These are phyloP conservation scores for Craterocephalus amniculus DNA, from an alignment of 2,797 vertebrate genomes.

Conservation along the genomic window DNA sequence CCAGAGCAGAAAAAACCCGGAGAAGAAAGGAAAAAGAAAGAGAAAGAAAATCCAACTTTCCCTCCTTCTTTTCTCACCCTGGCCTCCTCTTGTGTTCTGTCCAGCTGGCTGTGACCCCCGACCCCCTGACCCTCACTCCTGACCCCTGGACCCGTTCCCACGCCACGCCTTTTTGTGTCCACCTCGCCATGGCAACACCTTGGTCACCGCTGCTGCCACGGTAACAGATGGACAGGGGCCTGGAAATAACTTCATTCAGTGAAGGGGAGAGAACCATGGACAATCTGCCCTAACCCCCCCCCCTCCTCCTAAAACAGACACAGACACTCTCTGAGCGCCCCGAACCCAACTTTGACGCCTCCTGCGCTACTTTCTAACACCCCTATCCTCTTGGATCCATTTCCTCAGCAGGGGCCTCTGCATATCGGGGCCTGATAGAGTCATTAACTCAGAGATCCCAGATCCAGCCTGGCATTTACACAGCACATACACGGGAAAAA, in stretches of 20 bases:
- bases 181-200: conserved; percentile 82
- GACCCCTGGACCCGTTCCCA: conserved; percentile 87
- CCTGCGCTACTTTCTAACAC: conserved; percentile 65
- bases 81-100: conserved; percentile 83
- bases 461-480: conserved; percentile 66
- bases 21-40: conserved; percentile 61
- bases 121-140: conserved; percentile 84
- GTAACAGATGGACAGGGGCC: conserved; percentile 86
- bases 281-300: conserved; percentile 66
- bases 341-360: conserved; percentile 62
- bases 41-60: conserved; percentile 68
- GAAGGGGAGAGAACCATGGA: conserved; percentile 65
- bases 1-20: conserved; percentile 25
- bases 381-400: conserved; percentile 58
- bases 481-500: conserved; percentile 42
- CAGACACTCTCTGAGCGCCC: conserved; percentile 35
- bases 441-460: conserved; percentile 73
- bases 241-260: conserved; percentile 85
- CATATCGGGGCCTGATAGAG: conserved; percentile 76
- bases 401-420: conserved; percentile 65
- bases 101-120: conserved; percentile 85
- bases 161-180: conserved; percentile 87
- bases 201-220: conserved; percentile 82
- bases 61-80: conserved; percentile 82
- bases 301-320: conserved; percentile 39